phyloP scores from a whole-genome alignment of 2,797 vertebrate genomes.

The Ctenopoma kingsleyae region DNA sequence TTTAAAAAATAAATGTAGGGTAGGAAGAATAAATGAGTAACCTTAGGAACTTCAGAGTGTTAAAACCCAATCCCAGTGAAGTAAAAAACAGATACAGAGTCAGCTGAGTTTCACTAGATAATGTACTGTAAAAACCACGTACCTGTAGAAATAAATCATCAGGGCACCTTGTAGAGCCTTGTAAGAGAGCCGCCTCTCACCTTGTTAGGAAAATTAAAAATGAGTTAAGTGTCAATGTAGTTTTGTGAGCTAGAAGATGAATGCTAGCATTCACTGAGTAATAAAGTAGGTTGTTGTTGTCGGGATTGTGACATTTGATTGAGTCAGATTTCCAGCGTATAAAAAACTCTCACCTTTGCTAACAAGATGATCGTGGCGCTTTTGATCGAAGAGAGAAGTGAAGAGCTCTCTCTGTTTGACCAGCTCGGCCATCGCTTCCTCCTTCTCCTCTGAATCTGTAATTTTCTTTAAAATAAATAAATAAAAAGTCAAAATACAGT shows the following conservation, averaged over 20 bases:
- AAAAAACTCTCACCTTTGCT: slow-evolving; percentile 88
- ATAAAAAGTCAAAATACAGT: slow-evolving; percentile 31
- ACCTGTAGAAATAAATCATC: slow-evolving; percentile 99
- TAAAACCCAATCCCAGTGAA: slow-evolving; percentile 19
- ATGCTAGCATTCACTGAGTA: neutral
- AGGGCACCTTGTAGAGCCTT: slow-evolving; percentile 95
- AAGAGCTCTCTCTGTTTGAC: slow-evolving; percentile 90
- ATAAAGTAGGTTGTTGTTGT: too few species aligned
- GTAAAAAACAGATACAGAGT: neutral
- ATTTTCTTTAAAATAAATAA: slow-evolving; percentile 74
- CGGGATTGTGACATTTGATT: slow-evolving; percentile 7
- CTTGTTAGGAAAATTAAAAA: slow-evolving; percentile 74
- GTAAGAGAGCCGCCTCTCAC: slow-evolving; percentile 94
- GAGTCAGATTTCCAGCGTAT: neutral
- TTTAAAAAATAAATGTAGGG: slow-evolving; percentile 22
- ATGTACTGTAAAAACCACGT: slow-evolving; percentile 17
- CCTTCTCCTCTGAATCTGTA: slow-evolving; percentile 89
- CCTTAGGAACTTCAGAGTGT: slow-evolving; percentile 4
- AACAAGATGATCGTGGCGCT: slow-evolving; percentile 92
- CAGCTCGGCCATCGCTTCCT: slow-evolving; percentile 89
- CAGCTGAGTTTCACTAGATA: slow-evolving; percentile 5
- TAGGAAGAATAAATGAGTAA: slow-evolving; percentile 27
- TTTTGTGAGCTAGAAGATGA: slow-evolving; percentile 3
- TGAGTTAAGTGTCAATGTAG: neutral
- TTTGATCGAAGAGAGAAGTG: slow-evolving; percentile 93